A percentile compares a stretch with the other conserved stretches of the same genome.
Evolutionary conservation across 2,113 vertebrate genomes (phyloP).

Genomic region (Mellivora capensis): DNA sequence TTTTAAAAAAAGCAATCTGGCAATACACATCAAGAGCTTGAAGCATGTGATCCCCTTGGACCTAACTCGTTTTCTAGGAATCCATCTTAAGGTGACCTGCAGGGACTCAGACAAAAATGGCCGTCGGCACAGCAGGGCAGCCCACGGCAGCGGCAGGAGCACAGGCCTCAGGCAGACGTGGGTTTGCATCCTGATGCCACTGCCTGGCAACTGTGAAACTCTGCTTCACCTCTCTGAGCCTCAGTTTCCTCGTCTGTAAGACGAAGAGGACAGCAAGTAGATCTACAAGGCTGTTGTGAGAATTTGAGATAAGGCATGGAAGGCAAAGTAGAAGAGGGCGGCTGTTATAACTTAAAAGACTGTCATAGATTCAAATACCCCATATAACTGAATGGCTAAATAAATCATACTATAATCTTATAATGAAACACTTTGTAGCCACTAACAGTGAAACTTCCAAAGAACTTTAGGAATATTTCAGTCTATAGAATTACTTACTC

Average conservation of each 20-base stretch:
- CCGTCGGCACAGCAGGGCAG: too few species aligned
- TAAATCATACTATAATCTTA: background rate
- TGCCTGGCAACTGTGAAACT: background rate
- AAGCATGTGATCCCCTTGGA: background rate
- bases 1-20: background rate
- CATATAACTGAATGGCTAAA: background rate
- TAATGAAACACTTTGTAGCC: background rate
- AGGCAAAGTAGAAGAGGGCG: background rate
- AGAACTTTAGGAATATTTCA: background rate
- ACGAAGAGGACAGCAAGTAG: background rate
- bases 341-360: background rate
- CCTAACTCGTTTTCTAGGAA: background rate
- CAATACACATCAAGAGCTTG: background rate
- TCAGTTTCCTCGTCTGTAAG: background rate
- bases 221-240: conserved; percentile 13
- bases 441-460: background rate
- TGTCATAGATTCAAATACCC: background rate
- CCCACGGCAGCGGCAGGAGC: background rate
- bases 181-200: background rate
- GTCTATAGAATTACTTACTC: conserved; percentile 90
- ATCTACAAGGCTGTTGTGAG: background rate
- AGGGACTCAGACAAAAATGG: background rate
- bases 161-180: background rate
- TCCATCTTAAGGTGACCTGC: background rate
- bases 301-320: background rate